Conservation (phyloP, 2,797 vertebrate genomes). For the Diplodus sargus region DNA sequence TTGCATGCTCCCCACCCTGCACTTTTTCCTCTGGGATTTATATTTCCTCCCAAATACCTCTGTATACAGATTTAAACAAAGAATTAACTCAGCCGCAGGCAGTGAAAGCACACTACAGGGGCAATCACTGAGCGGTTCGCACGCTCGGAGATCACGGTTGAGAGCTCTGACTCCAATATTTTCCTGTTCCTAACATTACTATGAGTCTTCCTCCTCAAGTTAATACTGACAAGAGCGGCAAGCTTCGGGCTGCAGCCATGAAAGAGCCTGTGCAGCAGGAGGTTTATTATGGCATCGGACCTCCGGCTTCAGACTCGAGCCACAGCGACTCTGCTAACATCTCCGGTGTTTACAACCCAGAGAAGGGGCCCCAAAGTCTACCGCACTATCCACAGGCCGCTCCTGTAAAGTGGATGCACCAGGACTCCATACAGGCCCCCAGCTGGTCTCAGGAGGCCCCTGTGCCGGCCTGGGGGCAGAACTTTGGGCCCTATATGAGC, state of each 20-base stretch:
- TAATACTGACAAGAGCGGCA: slow-evolving; percentile 88
- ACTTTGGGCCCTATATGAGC: slow-evolving; percentile 85
- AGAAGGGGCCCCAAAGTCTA: slow-evolving; percentile 86
- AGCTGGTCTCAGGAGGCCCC: slow-evolving; percentile 86
- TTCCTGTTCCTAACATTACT: slow-evolving; percentile 64
- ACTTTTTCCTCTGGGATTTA: slow-evolving; percentile 78
- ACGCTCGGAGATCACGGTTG: slow-evolving; percentile 35
- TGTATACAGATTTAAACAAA: slow-evolving; percentile 67
- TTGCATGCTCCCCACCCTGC: slow-evolving; percentile 69
- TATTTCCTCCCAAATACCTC: slow-evolving; percentile 74
- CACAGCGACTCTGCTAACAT: slow-evolving; percentile 74
- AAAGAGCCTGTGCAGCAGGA: slow-evolving; percentile 90
- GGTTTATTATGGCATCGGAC: slow-evolving; percentile 87
- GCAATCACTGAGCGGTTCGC: slow-evolving; percentile 28
- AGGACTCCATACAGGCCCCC: slow-evolving; percentile 83
- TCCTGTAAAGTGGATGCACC: slow-evolving; percentile 90
- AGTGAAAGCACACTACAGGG: slow-evolving; percentile 56
- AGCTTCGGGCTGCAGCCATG: slow-evolving; percentile 85
- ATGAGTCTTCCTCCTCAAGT: slow-evolving; percentile 96
- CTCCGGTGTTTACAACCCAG: slow-evolving; percentile 87
- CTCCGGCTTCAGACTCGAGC: slow-evolving; percentile 76
- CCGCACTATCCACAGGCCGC: slow-evolving; percentile 87
- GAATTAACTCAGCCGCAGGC: slow-evolving; percentile 41
- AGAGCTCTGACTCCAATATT: slow-evolving; percentile 28
- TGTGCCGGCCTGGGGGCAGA: slow-evolving; percentile 84